These are phyloP conservation scores for Betta splendens DNA, from an alignment of 2,797 vertebrate species.

Conservation along the genomic window DNA sequence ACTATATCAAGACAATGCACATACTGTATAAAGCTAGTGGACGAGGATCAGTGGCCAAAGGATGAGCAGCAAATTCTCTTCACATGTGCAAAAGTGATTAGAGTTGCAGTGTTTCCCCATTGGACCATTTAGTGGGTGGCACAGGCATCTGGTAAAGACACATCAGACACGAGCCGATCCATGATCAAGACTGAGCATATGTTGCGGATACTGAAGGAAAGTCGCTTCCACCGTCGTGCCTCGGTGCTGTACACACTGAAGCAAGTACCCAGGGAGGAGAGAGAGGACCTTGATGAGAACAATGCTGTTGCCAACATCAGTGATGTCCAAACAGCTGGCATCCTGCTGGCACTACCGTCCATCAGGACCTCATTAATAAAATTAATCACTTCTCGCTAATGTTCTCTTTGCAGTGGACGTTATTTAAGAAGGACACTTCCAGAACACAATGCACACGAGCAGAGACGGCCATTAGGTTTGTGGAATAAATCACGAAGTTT, in stretches of 20 bases:
- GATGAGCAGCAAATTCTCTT: constrained; percentile 60
- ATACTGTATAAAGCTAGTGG: constrained; percentile 17
- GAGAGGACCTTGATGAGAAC: constrained; percentile 60
- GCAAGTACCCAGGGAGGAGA: constrained; percentile 54
- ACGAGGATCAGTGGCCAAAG: constrained; percentile 43
- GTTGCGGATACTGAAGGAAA: constrained; percentile 40
- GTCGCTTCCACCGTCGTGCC: constrained; percentile 42
- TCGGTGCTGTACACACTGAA: constrained; percentile 39
- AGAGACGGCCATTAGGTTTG: constrained; percentile 13
- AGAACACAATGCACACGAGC: neutral
- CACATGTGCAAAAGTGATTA: constrained; percentile 65
- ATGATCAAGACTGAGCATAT: constrained; percentile 49
- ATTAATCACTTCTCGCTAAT: constrained; percentile 45
- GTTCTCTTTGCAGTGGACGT: constrained; percentile 25
- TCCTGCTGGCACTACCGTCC: constrained; percentile 60
- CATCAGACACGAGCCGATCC: constrained; percentile 47
- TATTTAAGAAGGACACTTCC: constrained; percentile 15
- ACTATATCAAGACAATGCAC: constrained; percentile 37
- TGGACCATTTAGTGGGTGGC: constrained; percentile 62
- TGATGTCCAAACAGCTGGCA: constrained; percentile 62
- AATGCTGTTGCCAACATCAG: constrained; percentile 53
- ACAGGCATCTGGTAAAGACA: constrained; percentile 60
- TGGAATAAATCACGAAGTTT: constrained; percentile 8
- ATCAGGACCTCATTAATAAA: constrained; percentile 63
- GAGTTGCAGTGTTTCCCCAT: constrained; percentile 63